Base-by-base conservation (phyloP, 2,113 vertebrate genomes). In the Tachysurus fulvidraco region DNA sequence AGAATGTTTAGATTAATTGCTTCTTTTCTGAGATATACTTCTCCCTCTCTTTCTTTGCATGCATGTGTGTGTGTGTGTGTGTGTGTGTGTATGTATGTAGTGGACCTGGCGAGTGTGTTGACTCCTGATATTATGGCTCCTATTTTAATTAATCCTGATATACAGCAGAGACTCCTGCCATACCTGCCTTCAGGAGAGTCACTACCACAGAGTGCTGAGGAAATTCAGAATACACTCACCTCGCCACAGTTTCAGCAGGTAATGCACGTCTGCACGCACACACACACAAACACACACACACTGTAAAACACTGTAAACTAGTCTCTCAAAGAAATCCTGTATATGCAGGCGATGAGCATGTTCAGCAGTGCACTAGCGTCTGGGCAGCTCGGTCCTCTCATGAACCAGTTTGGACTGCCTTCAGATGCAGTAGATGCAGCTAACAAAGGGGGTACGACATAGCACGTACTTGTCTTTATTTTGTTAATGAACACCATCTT, bases 161-260 rank as follows among this genome's bases (percentile, higher is more conserved):
- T 99, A 62, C 98, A 99, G 91, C 95, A 98, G 88, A 94, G 98
- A 87, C 76, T 99, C 91, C 92, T 96, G 93, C 97, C 98, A 50
- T 99, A 96, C 88, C 96, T 99, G 65, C 98, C 98, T 0, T 97
- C 97, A 0, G 97, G 98, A 90, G 97, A 99, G 88, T 98, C 97
- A 0, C 95, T 99, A 92, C 97, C 95, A 0, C 98, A 98, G 94
- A 98, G 97, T 0, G 95, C 96, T 0, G 97, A 98, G 14, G 98
- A 99, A 95, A 98, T 99, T 50, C 96, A 97, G 92, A 97, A 96
- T 93, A 99, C 98, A 0, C 94, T 99, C 93, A 99, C 96, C 69
- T 99, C 98, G 4, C 98, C 98, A 3, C 97, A 99, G 95, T 99
- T 99, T 78, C 98, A 99, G 93, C 98, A 99, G 97, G 98, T 99